A percentile compares a stretch with the other conserved stretches of the same genome.
These are phyloP conservation scores for Cephus sareptanus DNA, from an alignment of 2,888 invertebrate genomes.

Conservation along the genomic window DNA sequence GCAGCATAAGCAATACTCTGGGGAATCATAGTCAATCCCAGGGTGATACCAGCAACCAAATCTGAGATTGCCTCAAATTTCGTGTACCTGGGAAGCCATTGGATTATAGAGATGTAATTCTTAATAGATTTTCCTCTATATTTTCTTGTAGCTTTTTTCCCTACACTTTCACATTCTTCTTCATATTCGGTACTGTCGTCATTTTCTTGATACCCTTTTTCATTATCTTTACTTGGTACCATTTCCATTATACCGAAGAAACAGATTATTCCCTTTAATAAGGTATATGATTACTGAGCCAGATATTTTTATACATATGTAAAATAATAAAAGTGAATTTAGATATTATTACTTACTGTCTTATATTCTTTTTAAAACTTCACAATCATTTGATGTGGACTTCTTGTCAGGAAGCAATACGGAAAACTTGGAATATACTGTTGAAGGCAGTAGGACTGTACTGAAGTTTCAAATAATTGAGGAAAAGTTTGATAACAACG, in stretches of 20 bases:
- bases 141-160: neutral
- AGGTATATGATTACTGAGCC: constrained; percentile 3
- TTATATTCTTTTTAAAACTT: neutral
- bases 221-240: neutral
- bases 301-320: constrained; percentile 21
- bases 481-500: neutral
- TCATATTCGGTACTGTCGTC: neutral
- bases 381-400: neutral
- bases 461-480: neutral
- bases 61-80: constrained; percentile 79
- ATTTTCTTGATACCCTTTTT: neutral
- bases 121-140: constrained; percentile 23
- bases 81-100: constrained; percentile 79
- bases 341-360: neutral
- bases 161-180: neutral
- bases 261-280: neutral
- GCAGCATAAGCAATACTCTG: constrained; percentile 93
- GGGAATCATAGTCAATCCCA: constrained; percentile 92
- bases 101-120: constrained; percentile 69
- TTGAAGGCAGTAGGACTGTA: neutral
- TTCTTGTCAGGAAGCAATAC: neutral
- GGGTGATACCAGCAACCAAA: constrained; percentile 87
- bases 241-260: neutral
- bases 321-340: constrained; percentile 3
- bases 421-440: neutral